phyloP scores from a whole-genome alignment of 2,888 invertebrate species.

The Ornithoptera alexandrae region DNA sequence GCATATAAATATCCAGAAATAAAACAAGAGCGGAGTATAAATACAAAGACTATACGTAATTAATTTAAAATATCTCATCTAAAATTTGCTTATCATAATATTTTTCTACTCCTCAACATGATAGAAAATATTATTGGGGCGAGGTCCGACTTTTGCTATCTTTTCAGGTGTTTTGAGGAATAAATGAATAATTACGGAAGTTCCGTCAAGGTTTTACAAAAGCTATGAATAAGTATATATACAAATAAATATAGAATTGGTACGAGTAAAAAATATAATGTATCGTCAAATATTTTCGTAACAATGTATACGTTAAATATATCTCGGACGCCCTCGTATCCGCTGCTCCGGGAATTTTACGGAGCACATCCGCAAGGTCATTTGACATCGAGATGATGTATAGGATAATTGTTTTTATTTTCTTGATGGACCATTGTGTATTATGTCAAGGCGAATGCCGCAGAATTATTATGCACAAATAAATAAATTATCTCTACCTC shows the following conservation, averaged over 20 bases:
- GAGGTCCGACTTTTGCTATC: too few relatives aligned
- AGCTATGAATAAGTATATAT: neutral
- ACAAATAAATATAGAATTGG: neutral
- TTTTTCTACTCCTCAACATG: too few relatives aligned
- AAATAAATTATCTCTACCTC: neutral
- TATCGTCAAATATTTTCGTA: slow-evolving; percentile 11
- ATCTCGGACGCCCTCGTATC: slow-evolving; percentile 7
- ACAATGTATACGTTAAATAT: slow-evolving; percentile 21
- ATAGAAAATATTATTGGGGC: too few relatives aligned
- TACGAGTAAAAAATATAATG: slow-evolving; percentile 2
- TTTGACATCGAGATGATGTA: slow-evolving; percentile 12
- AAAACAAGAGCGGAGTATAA: neutral
- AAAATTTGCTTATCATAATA: too few relatives aligned
- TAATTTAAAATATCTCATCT: too few relatives aligned
- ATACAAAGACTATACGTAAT: neutral
- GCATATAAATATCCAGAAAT: neutral
- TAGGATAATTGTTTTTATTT: slow-evolving; percentile 6
- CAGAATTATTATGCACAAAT: neutral
- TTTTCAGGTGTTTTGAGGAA: neutral
- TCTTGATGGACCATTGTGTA: neutral
- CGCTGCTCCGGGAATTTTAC: neutral
- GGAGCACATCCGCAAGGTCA: slow-evolving; percentile 2
- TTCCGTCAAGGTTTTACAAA: neutral
- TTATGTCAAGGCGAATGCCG: slow-evolving; percentile 3
- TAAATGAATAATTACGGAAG: neutral